Base-by-base conservation (phyloP, 2,888 invertebrate species). In the Leucoma salicis region DNA sequence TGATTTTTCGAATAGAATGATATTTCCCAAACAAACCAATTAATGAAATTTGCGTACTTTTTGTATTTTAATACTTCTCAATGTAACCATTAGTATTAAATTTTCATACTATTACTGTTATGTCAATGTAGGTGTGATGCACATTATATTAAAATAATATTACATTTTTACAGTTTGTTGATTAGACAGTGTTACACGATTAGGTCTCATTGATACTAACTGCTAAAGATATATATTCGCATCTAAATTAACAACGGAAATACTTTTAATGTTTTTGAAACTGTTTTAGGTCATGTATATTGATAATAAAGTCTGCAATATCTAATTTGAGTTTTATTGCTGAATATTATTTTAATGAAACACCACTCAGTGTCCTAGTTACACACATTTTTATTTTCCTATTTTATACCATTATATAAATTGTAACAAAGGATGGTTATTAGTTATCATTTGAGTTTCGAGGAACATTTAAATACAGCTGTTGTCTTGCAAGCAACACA, bases 321-420 rank as follows among this genome's bases (percentile, higher is more conserved):
- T 68, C 13, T 29, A 29, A 29, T 8, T 29, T 10, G 27, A 2
- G 10, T 27, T 27, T 27, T 12, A 27, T 27, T 27, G n/a, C 5
- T n/a, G 12, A 11, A 25, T 25, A 25, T 10, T 25, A 10, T 8
- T 8, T 25, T 10, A 86, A 83, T 86, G 53, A 86, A 87, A 87
- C 84, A 76, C 56, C 78, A 50, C 51, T 76, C 57, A 53, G 70
- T 75, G 75, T 82, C 71, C 86, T 88, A 88, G 78, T 83, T 85
- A 87, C 88, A 89, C 88, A 87, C 87, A 85, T 71, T 80, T 81
- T 85, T 85, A 82, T 85, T 88, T 72, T 67, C 68, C 80, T 84
- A 84, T 82, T 80, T 80, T 82, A 82, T 84, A 84, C 71, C 78
- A 82, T 82, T 80, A 82, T 86, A 85, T 75, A 82, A 85, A 82